Evolutionary conservation across 2,888 invertebrate genomes (phyloP).

Genomic region (Arge pagana): DNA sequence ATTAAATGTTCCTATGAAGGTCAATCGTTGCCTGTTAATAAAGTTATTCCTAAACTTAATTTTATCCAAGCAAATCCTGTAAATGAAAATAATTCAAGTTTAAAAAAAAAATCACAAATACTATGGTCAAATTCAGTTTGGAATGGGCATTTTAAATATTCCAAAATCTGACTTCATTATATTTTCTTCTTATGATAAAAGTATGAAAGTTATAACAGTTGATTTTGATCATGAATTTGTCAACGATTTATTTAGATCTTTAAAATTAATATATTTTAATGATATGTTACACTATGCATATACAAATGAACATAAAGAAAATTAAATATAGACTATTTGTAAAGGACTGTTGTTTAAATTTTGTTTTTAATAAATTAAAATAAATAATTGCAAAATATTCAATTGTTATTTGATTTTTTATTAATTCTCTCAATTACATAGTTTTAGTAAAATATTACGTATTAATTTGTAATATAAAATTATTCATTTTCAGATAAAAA

Average conservation of each 20-base stretch:
- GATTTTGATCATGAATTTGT: neutral
- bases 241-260: neutral
- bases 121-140: constrained; percentile 7
- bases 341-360: neutral
- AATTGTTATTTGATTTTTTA: no score
- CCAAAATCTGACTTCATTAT: neutral
- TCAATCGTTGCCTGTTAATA: no score
- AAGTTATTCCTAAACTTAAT: no score
- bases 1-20: no score
- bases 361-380: no score
- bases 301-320: neutral
- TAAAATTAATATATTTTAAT: neutral
- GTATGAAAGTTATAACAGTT: neutral
- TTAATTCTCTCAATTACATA: no score
- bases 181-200: neutral
- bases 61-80: no score
- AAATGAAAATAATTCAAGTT: no score
- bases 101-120: constrained; percentile 4
- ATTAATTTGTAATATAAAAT: constrained; percentile 27
- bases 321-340: neutral
- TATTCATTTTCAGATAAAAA: constrained; percentile 8
- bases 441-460: constrained; percentile 32
- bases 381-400: no score
- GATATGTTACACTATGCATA: neutral
- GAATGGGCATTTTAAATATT: constrained; percentile 1